Conservation (phyloP, 2,797 vertebrate species). For the Pyrocephalus nanus region DNA sequence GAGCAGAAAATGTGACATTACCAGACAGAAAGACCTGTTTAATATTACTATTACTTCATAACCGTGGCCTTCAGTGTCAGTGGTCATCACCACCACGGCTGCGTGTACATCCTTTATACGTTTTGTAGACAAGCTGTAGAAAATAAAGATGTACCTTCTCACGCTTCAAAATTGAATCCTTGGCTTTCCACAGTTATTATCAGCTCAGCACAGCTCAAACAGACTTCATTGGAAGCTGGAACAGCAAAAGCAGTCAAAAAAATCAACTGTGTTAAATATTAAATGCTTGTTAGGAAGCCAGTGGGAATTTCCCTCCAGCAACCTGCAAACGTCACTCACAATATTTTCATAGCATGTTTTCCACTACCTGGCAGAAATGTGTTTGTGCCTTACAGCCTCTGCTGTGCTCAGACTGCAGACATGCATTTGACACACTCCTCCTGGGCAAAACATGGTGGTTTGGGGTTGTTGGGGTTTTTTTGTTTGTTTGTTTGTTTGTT, state of each 20-base stretch:
- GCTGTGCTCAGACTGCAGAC: background rate
- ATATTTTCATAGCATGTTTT: background rate
- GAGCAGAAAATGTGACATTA: background rate
- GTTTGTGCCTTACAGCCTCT: background rate
- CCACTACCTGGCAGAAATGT: background rate
- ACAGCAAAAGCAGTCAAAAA: background rate
- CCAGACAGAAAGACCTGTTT: background rate
- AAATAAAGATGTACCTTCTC: background rate
- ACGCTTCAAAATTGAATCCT: background rate
- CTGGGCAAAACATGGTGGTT: background rate
- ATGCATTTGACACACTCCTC: rapidly evolving
- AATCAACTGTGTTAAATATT: background rate
- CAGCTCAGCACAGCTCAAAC: background rate
- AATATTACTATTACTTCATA: background rate
- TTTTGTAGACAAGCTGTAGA: background rate
- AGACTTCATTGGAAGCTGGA: background rate
- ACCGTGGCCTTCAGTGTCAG: background rate
- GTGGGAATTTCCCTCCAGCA: background rate
- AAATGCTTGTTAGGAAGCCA: slow-evolving; percentile 9
- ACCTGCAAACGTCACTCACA: background rate
- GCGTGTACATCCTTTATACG: background rate
- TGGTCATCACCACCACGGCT: background rate
- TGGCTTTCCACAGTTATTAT: background rate
- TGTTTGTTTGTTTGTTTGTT: background rate
- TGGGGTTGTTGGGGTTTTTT: background rate